Conservation (phyloP, 2,888 invertebrate genomes). For the Ectemnius cavifrons region DNA sequence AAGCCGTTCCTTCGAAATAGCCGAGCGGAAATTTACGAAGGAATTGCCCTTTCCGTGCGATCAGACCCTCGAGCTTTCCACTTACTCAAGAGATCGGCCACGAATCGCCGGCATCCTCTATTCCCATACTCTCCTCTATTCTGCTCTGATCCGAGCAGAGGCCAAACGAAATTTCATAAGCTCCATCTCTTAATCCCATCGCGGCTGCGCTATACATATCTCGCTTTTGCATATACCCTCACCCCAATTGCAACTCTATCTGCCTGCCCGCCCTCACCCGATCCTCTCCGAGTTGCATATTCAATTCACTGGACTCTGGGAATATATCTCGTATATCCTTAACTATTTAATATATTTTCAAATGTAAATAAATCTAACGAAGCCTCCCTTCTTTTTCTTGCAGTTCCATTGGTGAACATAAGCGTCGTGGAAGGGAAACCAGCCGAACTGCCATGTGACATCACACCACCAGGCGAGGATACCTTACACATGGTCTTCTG, state of each 20-base stretch:
- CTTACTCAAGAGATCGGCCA: conserved; percentile 37
- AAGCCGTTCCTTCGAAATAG: conserved; percentile 66
- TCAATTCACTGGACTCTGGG: too few species aligned
- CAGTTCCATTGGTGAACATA: conserved; percentile 88
- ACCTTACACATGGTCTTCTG: conserved; percentile 95
- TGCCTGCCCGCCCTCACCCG: too few species aligned
- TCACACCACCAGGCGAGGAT: conserved; percentile 89
- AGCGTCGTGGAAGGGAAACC: conserved; percentile 93
- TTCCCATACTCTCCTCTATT: not conserved
- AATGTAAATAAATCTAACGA: not conserved
- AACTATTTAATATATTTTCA: too few species aligned
- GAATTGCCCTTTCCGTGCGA: conserved; percentile 59
- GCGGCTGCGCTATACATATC: conserved; percentile 48
- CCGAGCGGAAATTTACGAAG: conserved; percentile 65
- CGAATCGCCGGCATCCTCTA: not conserved
- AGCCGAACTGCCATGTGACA: conserved; percentile 92
- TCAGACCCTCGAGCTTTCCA: conserved; percentile 55
- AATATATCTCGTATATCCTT: too few species aligned
- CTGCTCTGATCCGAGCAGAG: not conserved
- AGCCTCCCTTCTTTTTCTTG: not conserved
- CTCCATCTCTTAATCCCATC: conserved; percentile 58
- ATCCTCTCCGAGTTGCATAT: too few species aligned
- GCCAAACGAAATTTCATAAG: conserved; percentile 55
- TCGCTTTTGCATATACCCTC: conserved; percentile 25
- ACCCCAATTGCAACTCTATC: not conserved